A percentile compares a stretch with the other conserved stretches of the same genome.
Evolutionary conservation across 1,140 invertebrate species (phyloP).

Genomic region (Dinothrombium tinctorium): DNA sequence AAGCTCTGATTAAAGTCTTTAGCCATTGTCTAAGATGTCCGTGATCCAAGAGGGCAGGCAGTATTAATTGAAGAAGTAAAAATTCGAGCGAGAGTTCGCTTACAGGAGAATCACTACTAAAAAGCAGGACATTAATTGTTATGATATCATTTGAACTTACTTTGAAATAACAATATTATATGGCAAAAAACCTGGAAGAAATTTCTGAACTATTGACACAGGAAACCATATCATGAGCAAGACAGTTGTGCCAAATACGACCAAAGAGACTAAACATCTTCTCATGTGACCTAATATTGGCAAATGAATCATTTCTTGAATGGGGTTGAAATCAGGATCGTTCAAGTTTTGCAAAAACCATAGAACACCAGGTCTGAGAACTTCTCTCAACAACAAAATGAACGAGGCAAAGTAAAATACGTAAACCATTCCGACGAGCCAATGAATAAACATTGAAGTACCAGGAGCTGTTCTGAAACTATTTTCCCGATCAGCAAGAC

Average conservation of each 20-base stretch:
- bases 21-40: slow-evolving; percentile 79
- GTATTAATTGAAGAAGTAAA: slow-evolving; percentile 75
- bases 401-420: slow-evolving; percentile 99
- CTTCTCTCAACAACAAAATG: slow-evolving; percentile 71
- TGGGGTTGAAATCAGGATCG: slow-evolving; percentile 96
- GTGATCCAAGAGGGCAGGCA: slow-evolving; percentile 85
- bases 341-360: slow-evolving; percentile 94
- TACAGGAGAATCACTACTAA: slow-evolving; percentile 43
- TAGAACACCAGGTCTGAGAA: slow-evolving; percentile 75
- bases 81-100: slow-evolving; percentile 77
- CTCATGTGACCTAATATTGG: slow-evolving; percentile 72
- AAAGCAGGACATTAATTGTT: slow-evolving; percentile 5
- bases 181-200: slow-evolving; percentile 67
- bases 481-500: slow-evolving; percentile 44
- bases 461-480: slow-evolving; percentile 70
- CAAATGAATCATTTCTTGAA: slow-evolving; percentile 95
- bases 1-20: slow-evolving; percentile 53
- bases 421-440: slow-evolving; percentile 97
- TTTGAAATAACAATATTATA: slow-evolving; percentile 60
- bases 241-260: slow-evolving; percentile 87
- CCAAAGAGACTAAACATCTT: slow-evolving; percentile 65
- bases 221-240: slow-evolving; percentile 89
- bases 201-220: slow-evolving; percentile 54
- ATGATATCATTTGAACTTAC: slow-evolving; percentile 18
- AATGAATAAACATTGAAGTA: slow-evolving; percentile 93